Base-by-base conservation (phyloP, 1,140 invertebrate genomes). In the Drosophila baimaii region DNA sequence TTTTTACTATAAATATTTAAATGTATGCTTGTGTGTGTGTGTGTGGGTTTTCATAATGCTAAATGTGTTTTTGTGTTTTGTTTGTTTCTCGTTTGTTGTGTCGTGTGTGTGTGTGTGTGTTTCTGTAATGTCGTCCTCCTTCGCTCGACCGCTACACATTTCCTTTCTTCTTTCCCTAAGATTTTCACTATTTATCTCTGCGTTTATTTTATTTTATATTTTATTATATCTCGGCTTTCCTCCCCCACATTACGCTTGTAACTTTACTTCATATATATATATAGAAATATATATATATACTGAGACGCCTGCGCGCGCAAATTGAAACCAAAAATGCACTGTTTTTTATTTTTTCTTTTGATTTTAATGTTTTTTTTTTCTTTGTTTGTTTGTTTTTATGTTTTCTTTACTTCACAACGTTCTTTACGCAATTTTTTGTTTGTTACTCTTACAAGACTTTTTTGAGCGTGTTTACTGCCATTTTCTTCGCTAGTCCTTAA, bases 1-100 rank as follows among this genome's bases (percentile, higher is more conserved):
- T 90, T 85, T 86, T 79, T 79, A 88, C 83, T 88, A 88, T 88
- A 83, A 82, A 82, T 86, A 88, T 83, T 81, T 77, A 77, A 77
- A 66, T 65, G 61, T 80, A 43, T 81, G 43, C 63, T 9, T 69
- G 52, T 69, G 35, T 61, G 35, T 74, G 39, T 63, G 29, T 35
- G 47, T 70, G 51, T 43, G 25, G 17, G 8, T 66, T 58, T 59
- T 70, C 37, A 72, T 70, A 70, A 58, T 78, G 39, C 77, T 73
- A 80, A 63, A 47, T 78, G 52, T 78, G 33, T 62, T 57, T 74
- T 49, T 74, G 19, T 71, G 39, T 70, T 49, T 66, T 71, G 39
- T 70, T 49, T 66, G 29, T 39, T 54, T 55, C 23, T 44, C 35
- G 54, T 78, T 66, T 68, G 49, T 56, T 57, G 23, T 35, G 46